phyloP scores from a whole-genome alignment of 2,113 vertebrate species.

The Cephalopholis sonnerati region DNA sequence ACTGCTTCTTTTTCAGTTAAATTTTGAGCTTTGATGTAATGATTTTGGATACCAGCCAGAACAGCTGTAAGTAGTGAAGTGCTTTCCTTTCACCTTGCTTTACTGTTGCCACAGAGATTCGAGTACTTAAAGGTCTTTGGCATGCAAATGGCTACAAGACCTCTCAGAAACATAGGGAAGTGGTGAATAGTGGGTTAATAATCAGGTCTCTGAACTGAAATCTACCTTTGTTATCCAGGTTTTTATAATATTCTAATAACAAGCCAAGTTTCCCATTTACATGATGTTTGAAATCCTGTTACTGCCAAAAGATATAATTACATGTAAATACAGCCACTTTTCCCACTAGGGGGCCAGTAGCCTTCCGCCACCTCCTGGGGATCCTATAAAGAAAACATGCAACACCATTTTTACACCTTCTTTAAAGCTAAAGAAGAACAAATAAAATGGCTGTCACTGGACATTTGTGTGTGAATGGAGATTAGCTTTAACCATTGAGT shows the following conservation, averaged over 20 bases:
- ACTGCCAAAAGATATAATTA: neutral
- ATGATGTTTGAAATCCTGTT: neutral
- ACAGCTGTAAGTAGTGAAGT: neutral
- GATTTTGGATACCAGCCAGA: neutral
- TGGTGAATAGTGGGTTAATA: neutral
- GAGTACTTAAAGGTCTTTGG: neutral
- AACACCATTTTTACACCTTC: conserved; percentile 50
- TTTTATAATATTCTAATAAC: neutral
- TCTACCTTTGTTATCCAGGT: neutral
- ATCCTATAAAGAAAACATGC: conserved; percentile 35
- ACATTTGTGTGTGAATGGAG: conserved; percentile 73
- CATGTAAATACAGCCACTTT: conserved; percentile 8
- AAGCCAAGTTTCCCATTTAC: neutral
- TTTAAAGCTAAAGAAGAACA: conserved; percentile 29
- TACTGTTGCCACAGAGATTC: neutral
- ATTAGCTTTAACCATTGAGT: conserved; percentile 47
- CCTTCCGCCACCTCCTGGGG: conserved; percentile 16
- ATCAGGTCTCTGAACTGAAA: neutral
- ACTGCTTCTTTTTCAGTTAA: neutral
- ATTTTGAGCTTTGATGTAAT: conserved; percentile 5
- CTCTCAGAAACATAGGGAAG: neutral
- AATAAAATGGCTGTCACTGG: conserved; percentile 47
- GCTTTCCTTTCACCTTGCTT: conserved; percentile 6
- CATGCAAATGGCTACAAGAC: neutral
- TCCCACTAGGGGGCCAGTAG: neutral